phyloP scores from a whole-genome alignment of 2,797 vertebrate genomes.

The Meda fulgida region DNA sequence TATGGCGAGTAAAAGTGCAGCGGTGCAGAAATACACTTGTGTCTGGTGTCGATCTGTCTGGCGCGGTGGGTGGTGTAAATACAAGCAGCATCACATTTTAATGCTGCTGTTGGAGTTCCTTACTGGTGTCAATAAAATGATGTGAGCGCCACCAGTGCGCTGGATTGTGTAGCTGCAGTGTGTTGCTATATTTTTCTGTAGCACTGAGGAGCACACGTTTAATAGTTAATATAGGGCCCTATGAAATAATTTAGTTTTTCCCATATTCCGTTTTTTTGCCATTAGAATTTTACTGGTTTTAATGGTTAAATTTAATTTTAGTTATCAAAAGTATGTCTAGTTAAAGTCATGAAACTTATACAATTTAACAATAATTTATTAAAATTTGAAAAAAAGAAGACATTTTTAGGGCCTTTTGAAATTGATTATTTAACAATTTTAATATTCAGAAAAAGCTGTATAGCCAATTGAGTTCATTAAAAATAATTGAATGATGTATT shows the following conservation, averaged over 20 bases:
- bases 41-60: neutral
- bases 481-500: neutral
- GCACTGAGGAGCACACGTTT: neutral
- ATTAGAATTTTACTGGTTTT: neutral
- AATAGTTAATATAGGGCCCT: neutral
- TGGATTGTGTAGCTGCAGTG: neutral
- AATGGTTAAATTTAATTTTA: neutral
- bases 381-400: too few species aligned
- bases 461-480: neutral
- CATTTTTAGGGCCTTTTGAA: too few species aligned
- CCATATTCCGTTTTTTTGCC: neutral
- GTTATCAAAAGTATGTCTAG: too few species aligned
- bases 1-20: slow-evolving; percentile 1
- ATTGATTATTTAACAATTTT: too few species aligned
- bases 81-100: slow-evolving; percentile 12
- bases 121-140: neutral
- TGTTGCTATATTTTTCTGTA: neutral
- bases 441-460: too few species aligned
- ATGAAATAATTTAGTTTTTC: neutral
- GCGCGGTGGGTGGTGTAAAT: slow-evolving; percentile 12
- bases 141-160: slow-evolving; percentile 10
- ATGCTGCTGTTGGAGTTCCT: neutral
- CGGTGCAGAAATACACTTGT: neutral
- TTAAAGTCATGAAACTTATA: neutral
- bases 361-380: neutral